Evolutionary conservation across 2,888 invertebrate genomes (phyloP), one percentile per base, ranked within the genome.

Genomic region (Gastracanthus pulcherrimus): DNA sequence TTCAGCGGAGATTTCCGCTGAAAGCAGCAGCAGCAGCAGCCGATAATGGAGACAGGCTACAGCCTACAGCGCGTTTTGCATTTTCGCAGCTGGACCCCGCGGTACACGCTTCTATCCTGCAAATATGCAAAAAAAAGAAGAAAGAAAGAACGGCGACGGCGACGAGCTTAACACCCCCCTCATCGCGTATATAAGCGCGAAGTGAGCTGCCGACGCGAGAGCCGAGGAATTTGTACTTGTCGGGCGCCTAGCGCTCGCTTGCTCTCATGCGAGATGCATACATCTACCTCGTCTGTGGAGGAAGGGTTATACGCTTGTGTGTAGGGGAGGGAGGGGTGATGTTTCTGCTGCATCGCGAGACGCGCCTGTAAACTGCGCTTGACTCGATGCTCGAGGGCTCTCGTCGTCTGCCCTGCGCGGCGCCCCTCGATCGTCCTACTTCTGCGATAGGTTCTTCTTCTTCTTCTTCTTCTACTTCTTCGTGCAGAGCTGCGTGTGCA

Each of bases 221-320:
- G 60, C 16, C 45, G 55, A 70, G 86, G 87, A 87, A 89, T 89
- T 87, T 87, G 89, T 88, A 89, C 88, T 89, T 89, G 87, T 88
- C 87, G 87, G 87, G 85, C 87, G 85, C 85, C n/a, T n/a, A n/a
- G n/a, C n/a, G n/a, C 86, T 87, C 86, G 86, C 86, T 87, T 87
- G n/a, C n/a, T n/a, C n/a, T n/a, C 87, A 86, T 87, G 88, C 87
- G 87, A 84, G 87, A 83, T 86, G 86, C 88, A 87, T 88, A 87
- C 84, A 87, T 89, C 86, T 81, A 76, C 69, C 55, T 55, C 34
- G n/a, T n/a, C n/a, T n/a, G n/a, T n/a, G n/a, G n/a, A n/a, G n/a
- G n/a, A n/a, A n/a, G n/a, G n/a, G n/a, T n/a, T n/a, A n/a, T n/a
- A n/a, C n/a, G n/a, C n/a, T n/a, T n/a, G n/a, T n/a, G n/a, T n/a